A percentile compares a stretch with the other conserved stretches of the same genome.
Conservation (phyloP, 2,113 vertebrate genomes). For the Turnix velox region DNA sequence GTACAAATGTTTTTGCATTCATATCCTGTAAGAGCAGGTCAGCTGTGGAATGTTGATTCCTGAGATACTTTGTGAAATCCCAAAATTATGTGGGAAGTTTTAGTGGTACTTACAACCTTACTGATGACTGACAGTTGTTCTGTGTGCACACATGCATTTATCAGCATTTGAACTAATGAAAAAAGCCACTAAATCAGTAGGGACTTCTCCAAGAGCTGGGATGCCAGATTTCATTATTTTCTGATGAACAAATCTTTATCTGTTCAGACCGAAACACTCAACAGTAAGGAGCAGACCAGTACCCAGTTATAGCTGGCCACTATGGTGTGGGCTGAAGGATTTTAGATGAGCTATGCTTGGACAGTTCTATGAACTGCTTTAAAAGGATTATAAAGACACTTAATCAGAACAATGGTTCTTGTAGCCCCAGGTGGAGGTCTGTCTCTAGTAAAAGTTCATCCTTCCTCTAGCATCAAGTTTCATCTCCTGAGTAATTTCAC, state of each 20-base stretch:
- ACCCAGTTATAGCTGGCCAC: neutral
- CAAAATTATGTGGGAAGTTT: neutral
- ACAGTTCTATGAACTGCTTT: neutral
- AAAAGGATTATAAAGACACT: neutral
- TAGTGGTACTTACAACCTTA: neutral
- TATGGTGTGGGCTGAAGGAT: neutral
- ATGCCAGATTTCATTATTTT: neutral
- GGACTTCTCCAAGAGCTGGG: neutral
- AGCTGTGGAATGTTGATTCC: neutral
- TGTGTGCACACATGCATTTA: neutral
- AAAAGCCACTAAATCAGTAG: neutral
- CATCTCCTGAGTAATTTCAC: neutral
- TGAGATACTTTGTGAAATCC: neutral
- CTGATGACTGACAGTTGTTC: neutral
- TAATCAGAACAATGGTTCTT: neutral
- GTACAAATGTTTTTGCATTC: neutral
- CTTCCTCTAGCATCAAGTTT: neutral
- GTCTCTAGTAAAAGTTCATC: constrained; percentile 11
- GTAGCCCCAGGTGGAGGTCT: neutral
- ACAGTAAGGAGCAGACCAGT: neutral
- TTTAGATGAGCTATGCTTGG: neutral
- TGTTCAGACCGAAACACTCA: neutral
- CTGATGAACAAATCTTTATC: neutral
- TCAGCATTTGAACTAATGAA: neutral
- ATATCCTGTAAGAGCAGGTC: neutral